Evolutionary conservation across 2,113 vertebrate genomes (phyloP).

Genomic region (Corythornis madagascariensis): DNA sequence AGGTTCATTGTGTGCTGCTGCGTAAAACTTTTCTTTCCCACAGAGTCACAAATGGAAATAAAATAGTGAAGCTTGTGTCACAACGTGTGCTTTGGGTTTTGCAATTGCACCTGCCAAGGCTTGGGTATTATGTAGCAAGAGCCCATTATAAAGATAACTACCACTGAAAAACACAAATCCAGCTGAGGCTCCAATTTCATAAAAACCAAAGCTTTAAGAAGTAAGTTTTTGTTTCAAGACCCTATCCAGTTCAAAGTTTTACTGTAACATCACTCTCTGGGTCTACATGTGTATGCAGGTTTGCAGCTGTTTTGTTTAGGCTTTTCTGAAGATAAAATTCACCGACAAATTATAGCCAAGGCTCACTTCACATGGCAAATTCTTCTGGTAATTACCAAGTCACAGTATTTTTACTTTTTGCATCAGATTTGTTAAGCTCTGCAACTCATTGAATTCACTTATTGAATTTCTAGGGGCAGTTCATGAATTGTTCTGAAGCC

Average conservation of each 20-base stretch:
- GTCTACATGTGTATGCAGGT: neutral
- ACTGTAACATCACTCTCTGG: neutral
- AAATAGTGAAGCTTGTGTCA: neutral
- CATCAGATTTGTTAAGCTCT: slow-evolving; percentile 68
- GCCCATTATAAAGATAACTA: neutral
- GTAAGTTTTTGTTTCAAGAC: neutral
- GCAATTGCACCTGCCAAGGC: neutral
- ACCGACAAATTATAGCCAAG: neutral
- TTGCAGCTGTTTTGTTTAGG: neutral
- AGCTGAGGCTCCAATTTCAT: neutral
- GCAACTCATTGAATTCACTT: slow-evolving; percentile 72
- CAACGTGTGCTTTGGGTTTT: neutral
- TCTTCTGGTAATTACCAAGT: neutral
- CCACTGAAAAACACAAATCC: neutral
- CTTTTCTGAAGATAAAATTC: neutral
- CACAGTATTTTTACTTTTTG: slow-evolving; percentile 19
- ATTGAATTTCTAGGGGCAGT: slow-evolving; percentile 75
- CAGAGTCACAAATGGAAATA: neutral
- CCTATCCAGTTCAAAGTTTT: neutral
- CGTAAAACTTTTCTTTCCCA: slow-evolving; percentile 19
- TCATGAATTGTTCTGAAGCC: slow-evolving; percentile 75
- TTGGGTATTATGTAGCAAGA: neutral
- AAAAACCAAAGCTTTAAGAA: neutral
- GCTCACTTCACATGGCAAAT: neutral
- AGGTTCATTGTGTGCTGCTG: neutral